phyloP scores from a whole-genome alignment of 92 coral and sea anemone genomes.

The Actinostola sp. region DNA sequence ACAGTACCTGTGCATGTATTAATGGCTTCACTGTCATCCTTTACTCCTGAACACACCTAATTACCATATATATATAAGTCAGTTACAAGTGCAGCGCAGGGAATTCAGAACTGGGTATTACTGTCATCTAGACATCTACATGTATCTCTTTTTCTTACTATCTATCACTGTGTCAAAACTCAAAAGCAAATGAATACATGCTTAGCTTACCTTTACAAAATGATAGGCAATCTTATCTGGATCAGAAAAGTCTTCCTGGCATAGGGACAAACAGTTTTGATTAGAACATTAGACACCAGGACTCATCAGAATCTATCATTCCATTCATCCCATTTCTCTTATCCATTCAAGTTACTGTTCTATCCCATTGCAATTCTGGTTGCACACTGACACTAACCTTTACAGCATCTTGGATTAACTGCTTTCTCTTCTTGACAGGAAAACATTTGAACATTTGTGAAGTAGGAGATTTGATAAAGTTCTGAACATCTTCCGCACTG shows the following conservation, averaged over 20 bases:
- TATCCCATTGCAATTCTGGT: not conserved
- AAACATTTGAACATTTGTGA: slow-evolving; percentile 63
- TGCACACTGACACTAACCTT: slow-evolving; percentile 51
- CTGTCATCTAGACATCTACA: too few species aligned
- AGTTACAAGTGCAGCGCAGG: too few species aligned
- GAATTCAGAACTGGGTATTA: too few species aligned
- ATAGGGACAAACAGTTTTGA: not conserved
- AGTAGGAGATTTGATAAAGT: slow-evolving; percentile 77
- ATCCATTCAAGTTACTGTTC: too few species aligned
- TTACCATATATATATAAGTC: not conserved
- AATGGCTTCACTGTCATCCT: slow-evolving; percentile 58
- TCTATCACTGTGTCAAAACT: too few species aligned
- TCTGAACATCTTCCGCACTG: slow-evolving; percentile 62
- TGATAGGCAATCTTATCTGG: slow-evolving; percentile 28
- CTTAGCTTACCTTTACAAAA: slow-evolving; percentile 48
- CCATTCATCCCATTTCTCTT: too few species aligned
- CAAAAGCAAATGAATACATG: too few species aligned
- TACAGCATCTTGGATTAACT: slow-evolving; percentile 71
- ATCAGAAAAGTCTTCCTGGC: slow-evolving; percentile 9
- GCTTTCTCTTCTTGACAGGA: slow-evolving; percentile 56
- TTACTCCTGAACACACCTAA: slow-evolving; percentile 66
- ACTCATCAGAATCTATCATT: too few species aligned
- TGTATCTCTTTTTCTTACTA: too few species aligned
- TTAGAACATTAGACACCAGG: not conserved
- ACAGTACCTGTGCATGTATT: slow-evolving; percentile 70